Evolutionary conservation across 1,140 invertebrate genomes (phyloP), one percentile per base, ranked within the genome.

Genomic region (Rhizoglyphus robini): DNA sequence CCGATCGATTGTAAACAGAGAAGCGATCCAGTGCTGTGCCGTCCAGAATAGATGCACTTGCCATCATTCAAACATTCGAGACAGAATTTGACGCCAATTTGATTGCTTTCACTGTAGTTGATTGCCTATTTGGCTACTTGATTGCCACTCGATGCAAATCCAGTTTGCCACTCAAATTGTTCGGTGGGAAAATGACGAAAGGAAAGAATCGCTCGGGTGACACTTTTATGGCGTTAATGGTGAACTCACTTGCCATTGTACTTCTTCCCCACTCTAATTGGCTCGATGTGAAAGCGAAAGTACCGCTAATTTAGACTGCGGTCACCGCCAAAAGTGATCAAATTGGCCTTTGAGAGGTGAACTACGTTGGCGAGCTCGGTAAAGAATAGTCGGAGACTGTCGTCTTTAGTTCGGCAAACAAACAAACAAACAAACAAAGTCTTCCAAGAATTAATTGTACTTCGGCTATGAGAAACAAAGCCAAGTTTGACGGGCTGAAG

Each of bases 31-130:
- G 8, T 54, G 51, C 51, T 20, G 15, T 41, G n/a, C n/a, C n/a
- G n/a, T n/a, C n/a, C n/a, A n/a, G n/a, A 15, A 46, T 46, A 15
- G 41, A 46, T 46, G 41, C 41, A 46, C 15, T 23, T 46, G n/a
- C 41, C 41, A 46, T 46, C 41, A 46, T 46, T 46, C 41, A 46
- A 46, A 41, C 18, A 8, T 8, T 41, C 36, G 8, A 5, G 51
- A 25, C 23, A 54, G 51, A 54, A 54, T 54, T 54, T 54, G 51
- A 54, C 51, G 51, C 51, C 51, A 54, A 54, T 54, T 54, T 54
- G 51, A 54, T 54, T 54, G 51, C 51, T 8, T 54, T 54, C 51
- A 20, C 51, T 8, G 36, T 11, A 8, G 36, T 11, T 41, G 36
- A 41, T 41, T 41, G 36, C 36, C 36, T 11, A 41, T 41, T 41